Evolutionary conservation across 2,888 invertebrate genomes (phyloP), one percentile per base, ranked within the genome.

Genomic region (Scaptomyza parva): DNA sequence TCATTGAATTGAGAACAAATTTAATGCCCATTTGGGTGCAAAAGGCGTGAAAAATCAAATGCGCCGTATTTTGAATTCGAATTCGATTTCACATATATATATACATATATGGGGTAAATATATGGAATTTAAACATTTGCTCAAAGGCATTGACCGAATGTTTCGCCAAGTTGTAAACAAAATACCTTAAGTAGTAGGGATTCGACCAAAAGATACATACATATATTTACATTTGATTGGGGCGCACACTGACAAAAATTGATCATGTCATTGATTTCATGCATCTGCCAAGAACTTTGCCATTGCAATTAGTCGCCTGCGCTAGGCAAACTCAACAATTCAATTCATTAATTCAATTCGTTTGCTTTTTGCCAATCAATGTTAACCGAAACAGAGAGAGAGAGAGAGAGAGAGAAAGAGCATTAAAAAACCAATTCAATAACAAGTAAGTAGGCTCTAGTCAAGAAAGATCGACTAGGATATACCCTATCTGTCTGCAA

Each of bases 131-230:
- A 11, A 20, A 22, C 48, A 47, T 22, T 35, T 33, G n/a, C 22
- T 11, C 48, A 35, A 41, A 48, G 48, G 33, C 48, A 48, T 48
- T 48, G 48, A 48, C 48, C 48, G 48, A 48, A 48, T 48, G 48
- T 11, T 35, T 48, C 2, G 18, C 33, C 33, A 22, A n/a, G 11
- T 48, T 35, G 48, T 48, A 48, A 48, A 48, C 48, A 48, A 48
- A 48, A 48, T 48, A 14, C 48, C 22, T 48, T 35, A 11, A 22
- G 33, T 35, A 33, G 2, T 33, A 35, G 33, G 48, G 35, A 22
- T 7, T 22, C 20, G 8, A 35, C 1, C 3, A 37, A 37, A 11
- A 12, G n/a, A n/a, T n/a, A n/a, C n/a, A n/a, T n/a, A n/a, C n/a
- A n/a, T n/a, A n/a, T n/a, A n/a, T n/a, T n/a, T n/a, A n/a, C n/a